A percentile compares a stretch with the other conserved stretches of the same genome.
phyloP scores from a whole-genome alignment of 2,797 vertebrate species.

The Rhinoraja longicauda region DNA sequence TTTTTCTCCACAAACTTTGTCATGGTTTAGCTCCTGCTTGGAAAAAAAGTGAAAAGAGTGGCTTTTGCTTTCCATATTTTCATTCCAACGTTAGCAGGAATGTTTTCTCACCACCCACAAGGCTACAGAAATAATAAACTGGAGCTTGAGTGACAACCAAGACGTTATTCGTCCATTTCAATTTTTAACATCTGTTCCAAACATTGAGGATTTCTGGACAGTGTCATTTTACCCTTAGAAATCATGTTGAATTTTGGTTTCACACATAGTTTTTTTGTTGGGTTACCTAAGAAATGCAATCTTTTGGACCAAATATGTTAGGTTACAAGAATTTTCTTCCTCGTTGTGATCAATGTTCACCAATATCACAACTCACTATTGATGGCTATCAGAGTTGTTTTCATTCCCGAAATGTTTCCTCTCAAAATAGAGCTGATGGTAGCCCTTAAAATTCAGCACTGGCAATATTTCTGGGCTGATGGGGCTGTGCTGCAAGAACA shows the following conservation, averaged over 20 bases:
- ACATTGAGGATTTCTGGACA: constrained; percentile 15
- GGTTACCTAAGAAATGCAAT: not conserved
- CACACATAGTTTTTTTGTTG: not conserved
- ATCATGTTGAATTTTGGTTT: constrained; percentile 28
- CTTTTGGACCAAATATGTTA: not conserved
- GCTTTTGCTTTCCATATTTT: constrained; percentile 28
- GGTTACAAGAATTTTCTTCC: not conserved
- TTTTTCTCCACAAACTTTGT: constrained; percentile 3
- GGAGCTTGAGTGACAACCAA: constrained; percentile 26
- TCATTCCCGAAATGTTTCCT: constrained; percentile 1
- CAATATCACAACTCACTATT: not conserved
- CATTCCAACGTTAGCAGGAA: constrained; percentile 19
- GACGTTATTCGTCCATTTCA: constrained; percentile 30
- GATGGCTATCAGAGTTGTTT: not conserved
- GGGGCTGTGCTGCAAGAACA: not conserved
- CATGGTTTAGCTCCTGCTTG: not conserved
- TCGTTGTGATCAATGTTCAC: not conserved
- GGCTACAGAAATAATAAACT: constrained; percentile 31
- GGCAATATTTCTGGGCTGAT: constrained; percentile 7
- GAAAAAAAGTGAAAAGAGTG: not conserved
- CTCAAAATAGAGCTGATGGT: not conserved
- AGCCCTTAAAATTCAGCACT: not conserved
- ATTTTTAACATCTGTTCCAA: constrained; percentile 35
- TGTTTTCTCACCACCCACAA: constrained; percentile 32
- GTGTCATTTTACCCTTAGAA: constrained; percentile 14